Conservation (phyloP, 2,113 vertebrate species). For the Apodemus speciosus region DNA sequence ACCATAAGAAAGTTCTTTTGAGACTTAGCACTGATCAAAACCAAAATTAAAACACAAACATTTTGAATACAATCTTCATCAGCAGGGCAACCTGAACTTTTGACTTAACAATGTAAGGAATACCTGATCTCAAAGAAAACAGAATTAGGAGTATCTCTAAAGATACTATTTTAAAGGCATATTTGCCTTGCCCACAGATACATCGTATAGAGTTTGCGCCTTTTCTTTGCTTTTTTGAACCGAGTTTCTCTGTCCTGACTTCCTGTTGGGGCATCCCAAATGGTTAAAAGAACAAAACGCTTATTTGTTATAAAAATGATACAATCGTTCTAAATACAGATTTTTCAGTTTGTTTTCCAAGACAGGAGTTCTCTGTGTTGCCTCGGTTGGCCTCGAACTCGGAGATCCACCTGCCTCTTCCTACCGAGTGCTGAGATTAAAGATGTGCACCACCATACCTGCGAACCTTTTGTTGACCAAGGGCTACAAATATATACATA, state of each 20-base stretch:
- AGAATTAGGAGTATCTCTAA: background rate
- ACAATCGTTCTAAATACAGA: background rate
- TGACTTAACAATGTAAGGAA: background rate
- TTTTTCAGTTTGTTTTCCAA: background rate
- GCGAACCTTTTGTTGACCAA: background rate
- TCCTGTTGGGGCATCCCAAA: background rate
- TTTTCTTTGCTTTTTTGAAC: background rate
- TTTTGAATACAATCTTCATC: constrained; percentile 14
- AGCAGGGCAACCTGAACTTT: background rate
- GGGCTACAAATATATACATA: background rate
- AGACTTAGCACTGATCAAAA: background rate
- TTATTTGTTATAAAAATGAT: background rate
- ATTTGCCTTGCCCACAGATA: background rate
- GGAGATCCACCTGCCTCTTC: background rate
- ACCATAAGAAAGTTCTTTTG: constrained; percentile 19
- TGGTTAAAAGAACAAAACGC: background rate
- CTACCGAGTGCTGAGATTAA: background rate
- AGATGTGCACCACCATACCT: background rate
- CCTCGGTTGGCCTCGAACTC: background rate
- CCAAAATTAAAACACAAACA: constrained; percentile 4
- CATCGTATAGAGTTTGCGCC: background rate
- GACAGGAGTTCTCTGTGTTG: background rate
- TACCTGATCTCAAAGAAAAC: background rate
- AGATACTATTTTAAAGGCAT: background rate
- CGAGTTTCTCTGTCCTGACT: background rate